Evolutionary conservation across 2,797 vertebrate species (phyloP), one percentile per base, ranked within the genome.

Genomic region (Helicolenus hilgendorfi): DNA sequence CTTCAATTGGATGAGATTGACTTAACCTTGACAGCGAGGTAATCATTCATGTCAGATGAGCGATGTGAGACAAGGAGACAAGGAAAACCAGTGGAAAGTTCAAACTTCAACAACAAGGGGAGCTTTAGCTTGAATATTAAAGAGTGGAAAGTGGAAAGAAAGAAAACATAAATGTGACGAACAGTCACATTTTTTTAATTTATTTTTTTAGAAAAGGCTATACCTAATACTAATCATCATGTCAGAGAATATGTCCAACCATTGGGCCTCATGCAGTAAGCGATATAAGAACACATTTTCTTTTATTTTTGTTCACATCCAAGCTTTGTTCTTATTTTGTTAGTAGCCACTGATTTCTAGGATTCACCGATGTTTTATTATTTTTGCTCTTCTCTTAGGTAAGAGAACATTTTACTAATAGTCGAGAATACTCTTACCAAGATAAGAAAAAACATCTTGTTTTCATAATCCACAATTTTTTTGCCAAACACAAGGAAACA

Each of bases 1-100:
- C 71, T 79, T 85, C 63, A 79, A 81, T 84, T 58, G 74, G 67
- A 85, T 55, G 75, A 81, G 38, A 78, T 22, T 84, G 74, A 83
- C 83, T 73, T 74, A 65, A 81, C 80, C 31, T 63, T 49, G 22
- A 71, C 72, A 69, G 74, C 11, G 3, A 73, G 56, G 72, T 31
- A 53, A 77, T 81, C 49, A n/a, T 67, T 89, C 69, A 78, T 49
- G 85, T 74, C 41, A n/a, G 71, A 81, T 69, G 76, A 84, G 75
- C 4, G 5, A 60, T 60, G 36, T 24, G 77, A 87, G 68, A 81
- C 72, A 1, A 26, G 35, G 14, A 68, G 24, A 68, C 10, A 1
- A 26, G 35, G 45, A 64, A 49, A 74, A 59, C 27, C 33, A 11
- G 10, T 15, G 29, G 22, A 59, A 55, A 22, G 31, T 53, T 79